phyloP scores from a whole-genome alignment of 2,888 invertebrate genomes.

The Tanypteryx hageni region DNA sequence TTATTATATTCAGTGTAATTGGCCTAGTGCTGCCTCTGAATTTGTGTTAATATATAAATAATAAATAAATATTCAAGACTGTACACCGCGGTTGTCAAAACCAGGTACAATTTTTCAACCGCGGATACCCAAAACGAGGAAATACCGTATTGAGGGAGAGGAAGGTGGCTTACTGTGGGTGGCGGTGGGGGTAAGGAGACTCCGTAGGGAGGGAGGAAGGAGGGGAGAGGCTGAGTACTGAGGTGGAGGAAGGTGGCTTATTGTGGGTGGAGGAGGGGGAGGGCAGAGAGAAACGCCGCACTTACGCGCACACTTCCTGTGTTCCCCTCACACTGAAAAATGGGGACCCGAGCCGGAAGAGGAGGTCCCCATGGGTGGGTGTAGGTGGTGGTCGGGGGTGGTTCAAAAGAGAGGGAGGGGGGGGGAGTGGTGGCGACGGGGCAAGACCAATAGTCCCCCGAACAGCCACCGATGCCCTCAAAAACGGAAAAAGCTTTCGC shows the following conservation, averaged over 20 bases:
- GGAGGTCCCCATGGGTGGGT: not conserved
- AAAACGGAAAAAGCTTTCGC: slow-evolving; percentile 32
- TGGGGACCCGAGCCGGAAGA: not conserved
- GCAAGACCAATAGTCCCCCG: slow-evolving; percentile 1
- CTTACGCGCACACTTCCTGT: slow-evolving; percentile 32
- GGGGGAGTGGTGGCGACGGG: not conserved
- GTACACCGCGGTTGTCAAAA: too few species aligned
- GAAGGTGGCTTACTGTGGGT: too few species aligned
- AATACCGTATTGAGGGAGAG: too few species aligned
- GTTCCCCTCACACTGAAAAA: not conserved
- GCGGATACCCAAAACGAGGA: too few species aligned
- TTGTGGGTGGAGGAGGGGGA: not conserved
- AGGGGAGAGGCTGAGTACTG: too few species aligned
- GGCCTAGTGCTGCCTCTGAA: too few species aligned
- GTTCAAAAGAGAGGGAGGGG: not conserved
- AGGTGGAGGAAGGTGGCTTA: too few species aligned
- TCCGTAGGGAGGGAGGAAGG: not conserved
- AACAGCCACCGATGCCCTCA: not conserved
- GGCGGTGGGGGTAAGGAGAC: not conserved
- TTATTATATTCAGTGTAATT: too few species aligned
- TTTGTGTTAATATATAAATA: too few species aligned
- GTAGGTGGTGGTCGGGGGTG: not conserved
- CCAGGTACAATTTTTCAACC: too few species aligned
- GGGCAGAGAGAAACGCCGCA: not conserved
- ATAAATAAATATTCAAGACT: too few species aligned